Evolutionary conservation across 2,888 invertebrate genomes (phyloP).

Genomic region (Drosophila lacicola): DNA sequence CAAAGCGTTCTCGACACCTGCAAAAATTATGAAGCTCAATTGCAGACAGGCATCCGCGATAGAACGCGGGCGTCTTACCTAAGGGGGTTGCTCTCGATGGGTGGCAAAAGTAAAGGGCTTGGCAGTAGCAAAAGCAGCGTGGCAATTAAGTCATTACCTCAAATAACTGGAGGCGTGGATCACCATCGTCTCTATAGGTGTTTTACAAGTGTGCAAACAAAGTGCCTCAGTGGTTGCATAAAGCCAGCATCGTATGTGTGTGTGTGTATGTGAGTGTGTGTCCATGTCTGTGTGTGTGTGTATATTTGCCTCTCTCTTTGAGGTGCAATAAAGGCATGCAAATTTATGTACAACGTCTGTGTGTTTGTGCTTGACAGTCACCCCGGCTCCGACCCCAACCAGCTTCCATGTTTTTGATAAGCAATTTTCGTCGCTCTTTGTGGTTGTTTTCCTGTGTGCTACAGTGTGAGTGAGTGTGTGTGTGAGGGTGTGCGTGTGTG

Average conservation of each 20-base stretch:
- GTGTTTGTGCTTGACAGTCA: constrained; percentile 32
- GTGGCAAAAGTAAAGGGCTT: constrained; percentile 8
- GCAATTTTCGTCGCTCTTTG: constrained; percentile 68
- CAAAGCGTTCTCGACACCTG: constrained; percentile 77
- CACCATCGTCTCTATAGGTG: constrained; percentile 55
- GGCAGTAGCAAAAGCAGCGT: constrained; percentile 32
- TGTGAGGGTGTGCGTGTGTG: constrained; percentile 22
- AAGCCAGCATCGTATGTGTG: constrained; percentile 28
- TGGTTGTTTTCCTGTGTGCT: constrained; percentile 31
- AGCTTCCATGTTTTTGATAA: constrained; percentile 64
- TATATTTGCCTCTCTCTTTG: constrained; percentile 47
- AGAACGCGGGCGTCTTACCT: constrained; percentile 6
- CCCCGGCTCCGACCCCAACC: neutral
- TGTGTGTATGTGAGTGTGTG: constrained; percentile 10
- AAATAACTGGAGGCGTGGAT: constrained; percentile 63
- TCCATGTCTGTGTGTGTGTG: constrained; percentile 19
- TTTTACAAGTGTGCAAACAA: constrained; percentile 79
- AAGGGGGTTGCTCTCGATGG: constrained; percentile 6
- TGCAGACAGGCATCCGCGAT: constrained; percentile 36
- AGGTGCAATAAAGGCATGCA: constrained; percentile 80
- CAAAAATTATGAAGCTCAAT: constrained; percentile 73
- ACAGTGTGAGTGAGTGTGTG: constrained; percentile 9
- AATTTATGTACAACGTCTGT: constrained; percentile 63
- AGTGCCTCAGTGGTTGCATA: constrained; percentile 67
- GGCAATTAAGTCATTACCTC: constrained; percentile 79